Base-by-base conservation (phyloP, 2,888 invertebrate species). In the Cosmopolites sordidus region DNA sequence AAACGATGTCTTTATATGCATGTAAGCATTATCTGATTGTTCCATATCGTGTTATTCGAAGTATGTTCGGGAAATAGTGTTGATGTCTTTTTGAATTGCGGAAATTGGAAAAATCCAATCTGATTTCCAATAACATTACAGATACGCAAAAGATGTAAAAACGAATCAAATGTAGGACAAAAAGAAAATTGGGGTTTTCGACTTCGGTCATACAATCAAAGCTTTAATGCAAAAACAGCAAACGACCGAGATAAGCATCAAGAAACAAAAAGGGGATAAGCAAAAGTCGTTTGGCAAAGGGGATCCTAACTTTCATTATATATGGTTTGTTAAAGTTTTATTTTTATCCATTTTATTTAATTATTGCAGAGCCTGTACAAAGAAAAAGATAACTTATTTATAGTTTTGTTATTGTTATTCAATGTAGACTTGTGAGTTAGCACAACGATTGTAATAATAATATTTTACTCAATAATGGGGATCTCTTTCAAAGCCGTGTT, bases 81-180 rank as follows among this genome's bases (percentile, higher is more conserved):
- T 37, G 18, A 22, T 47, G 40, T 47, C 47, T 47, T 16, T 47
- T 47, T 40, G 39, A 39, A 27, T 18, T 4, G 39, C 47, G 47
- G 47, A 47, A 47, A 47, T 47, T 47, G 47, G 47, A 47, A 47
- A 47, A 47, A 47, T 47, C 47, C 47, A 47, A 47, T 47, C 47
- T 39, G 40, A 40, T 39, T 40, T 39, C 22, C 27, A 47, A 47
- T 47, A 47, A 47, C 40, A 14, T 39, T 47, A 27, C 40, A 39
- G 47, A 47, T 47, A 47, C 39, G 39, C 39, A 33, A 27, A 39
- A 40, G 39, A 47, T 27, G 39, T 37, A 47, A 46, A 47, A 47
- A 17, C 18, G 37, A 27, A 11, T 39, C 15, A 47, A 40, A 38
- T 37, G 27, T 12, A 29, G 16, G 39, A 17, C 16, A 39, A 39